A percentile compares a stretch with the other conserved stretches of the same genome.
Evolutionary conservation across 2,113 vertebrate species (phyloP).

Genomic region (Motacilla alba): DNA sequence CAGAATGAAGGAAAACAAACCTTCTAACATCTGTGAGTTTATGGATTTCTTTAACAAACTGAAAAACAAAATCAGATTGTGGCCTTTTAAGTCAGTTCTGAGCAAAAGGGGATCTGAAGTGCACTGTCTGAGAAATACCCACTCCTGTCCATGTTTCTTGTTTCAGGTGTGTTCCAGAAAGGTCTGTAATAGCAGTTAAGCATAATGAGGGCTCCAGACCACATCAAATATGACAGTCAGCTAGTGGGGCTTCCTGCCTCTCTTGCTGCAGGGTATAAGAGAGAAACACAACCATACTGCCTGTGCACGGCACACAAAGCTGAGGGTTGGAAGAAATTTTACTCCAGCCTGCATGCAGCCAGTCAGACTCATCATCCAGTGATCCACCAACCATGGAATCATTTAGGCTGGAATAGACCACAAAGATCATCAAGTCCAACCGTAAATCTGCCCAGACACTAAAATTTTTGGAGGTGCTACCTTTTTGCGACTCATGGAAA

Average conservation of each 20-base stretch:
- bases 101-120: not conserved
- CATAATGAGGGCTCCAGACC: not conserved
- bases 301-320: accelerated
- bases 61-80: not conserved
- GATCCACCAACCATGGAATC: not conserved
- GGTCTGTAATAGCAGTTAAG: not conserved
- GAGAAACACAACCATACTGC: not conserved
- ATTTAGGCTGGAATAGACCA: not conserved
- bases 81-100: not conserved
- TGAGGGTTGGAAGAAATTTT: not conserved
- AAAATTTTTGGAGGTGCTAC: not conserved
- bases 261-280: not conserved
- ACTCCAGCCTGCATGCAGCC: not conserved
- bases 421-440: accelerated
- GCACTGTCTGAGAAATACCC: not conserved
- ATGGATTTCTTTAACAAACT: not conserved
- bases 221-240: not conserved
- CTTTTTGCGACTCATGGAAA: not conserved
- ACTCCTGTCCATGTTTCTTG: not conserved
- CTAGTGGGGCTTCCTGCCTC: not conserved
- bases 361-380: not conserved
- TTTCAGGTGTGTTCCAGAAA: not conserved
- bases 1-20: not conserved
- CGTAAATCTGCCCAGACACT: accelerated
- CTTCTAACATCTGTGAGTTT: not conserved